A percentile compares a stretch with the other conserved stretches of the same genome.
Evolutionary conservation across 2,888 invertebrate genomes (phyloP).

Genomic region (Catocala sponsa): DNA sequence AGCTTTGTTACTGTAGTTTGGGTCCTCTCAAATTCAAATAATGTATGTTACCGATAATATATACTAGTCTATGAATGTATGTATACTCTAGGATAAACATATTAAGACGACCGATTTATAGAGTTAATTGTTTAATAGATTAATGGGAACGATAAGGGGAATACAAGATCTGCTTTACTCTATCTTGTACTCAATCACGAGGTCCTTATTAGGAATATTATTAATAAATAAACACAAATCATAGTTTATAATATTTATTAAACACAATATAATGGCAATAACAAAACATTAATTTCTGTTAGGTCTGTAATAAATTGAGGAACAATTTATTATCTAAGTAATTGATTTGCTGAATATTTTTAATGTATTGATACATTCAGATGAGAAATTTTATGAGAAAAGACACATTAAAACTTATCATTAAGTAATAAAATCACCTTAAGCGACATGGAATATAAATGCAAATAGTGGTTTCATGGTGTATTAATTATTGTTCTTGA

Average conservation of each 20-base stretch:
- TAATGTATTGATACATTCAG: no score
- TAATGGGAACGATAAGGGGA: no score
- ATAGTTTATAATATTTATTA: slow-evolving; percentile 51
- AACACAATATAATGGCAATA: slow-evolving; percentile 57
- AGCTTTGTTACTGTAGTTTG: no score
- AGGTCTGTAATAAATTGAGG: slow-evolving; percentile 30
- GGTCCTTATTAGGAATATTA: neutral
- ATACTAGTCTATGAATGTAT: no score
- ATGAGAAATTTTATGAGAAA: neutral
- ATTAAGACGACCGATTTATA: no score
- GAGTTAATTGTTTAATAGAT: no score
- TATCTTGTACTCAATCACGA: no score
- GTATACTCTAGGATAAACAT: no score
- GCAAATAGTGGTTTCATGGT: neutral
- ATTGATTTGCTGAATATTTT: slow-evolving; percentile 18
- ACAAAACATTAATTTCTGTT: slow-evolving; percentile 54
- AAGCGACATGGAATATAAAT: neutral
- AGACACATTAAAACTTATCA: slow-evolving; percentile 4
- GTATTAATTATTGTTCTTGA: neutral
- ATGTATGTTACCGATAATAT: no score
- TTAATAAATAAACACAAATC: neutral
- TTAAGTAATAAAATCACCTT: neutral
- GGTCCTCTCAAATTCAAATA: no score
- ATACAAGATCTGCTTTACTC: no score
- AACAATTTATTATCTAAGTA: slow-evolving; percentile 29